Base-by-base conservation (phyloP, 2,888 invertebrate species). In the Callimorpha dominula region DNA sequence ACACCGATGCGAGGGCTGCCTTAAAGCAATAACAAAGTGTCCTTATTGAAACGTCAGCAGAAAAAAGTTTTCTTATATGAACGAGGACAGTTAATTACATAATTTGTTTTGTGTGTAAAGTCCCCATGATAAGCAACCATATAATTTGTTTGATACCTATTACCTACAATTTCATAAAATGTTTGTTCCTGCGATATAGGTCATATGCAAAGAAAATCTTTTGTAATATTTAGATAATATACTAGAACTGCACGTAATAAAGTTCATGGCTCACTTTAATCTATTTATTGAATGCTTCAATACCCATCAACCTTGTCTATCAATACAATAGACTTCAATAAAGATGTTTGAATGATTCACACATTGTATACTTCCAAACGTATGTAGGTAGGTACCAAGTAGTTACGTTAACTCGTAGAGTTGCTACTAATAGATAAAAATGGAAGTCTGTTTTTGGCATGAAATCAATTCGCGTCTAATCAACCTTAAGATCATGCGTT, bases 391-490 rank as follows among this genome's bases (percentile, higher is more conserved):
- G n/a, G 57, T 60, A 60, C 31, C 57, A 20, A 57, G 11, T 31
- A 60, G 43, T 46, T 8, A 46, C 6, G 43, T 46, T 46, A 46
- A 46, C 9, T 46, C 43, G 6, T 46, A 46, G 9, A 46, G 8
- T 46, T 8, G 43, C 8, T 46, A 46, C 43, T 46, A 46, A 46
- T 46, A 9, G 43, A 46, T 9, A 46, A 8, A 46, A 46, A 46
- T 46, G 65, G 54, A 43, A 57, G 3, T 43, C 43, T 20, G 20
- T 11, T 57, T 65, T 68, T 68, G 67, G 67, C 67, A 43, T 57
- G 20, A 57, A 67, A 54, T 67, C 54, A 67, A 67, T 57, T 67
- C 6, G 42, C 67, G 42, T 52, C 42, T 67, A n/a, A 67, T 42
- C 67, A 42, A 57, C 67, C 54, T 57, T 31, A 43, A 1, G 54